Evolutionary conservation across 2,113 vertebrate genomes (phyloP).

Genomic region (Phylloscopus trochilus): DNA sequence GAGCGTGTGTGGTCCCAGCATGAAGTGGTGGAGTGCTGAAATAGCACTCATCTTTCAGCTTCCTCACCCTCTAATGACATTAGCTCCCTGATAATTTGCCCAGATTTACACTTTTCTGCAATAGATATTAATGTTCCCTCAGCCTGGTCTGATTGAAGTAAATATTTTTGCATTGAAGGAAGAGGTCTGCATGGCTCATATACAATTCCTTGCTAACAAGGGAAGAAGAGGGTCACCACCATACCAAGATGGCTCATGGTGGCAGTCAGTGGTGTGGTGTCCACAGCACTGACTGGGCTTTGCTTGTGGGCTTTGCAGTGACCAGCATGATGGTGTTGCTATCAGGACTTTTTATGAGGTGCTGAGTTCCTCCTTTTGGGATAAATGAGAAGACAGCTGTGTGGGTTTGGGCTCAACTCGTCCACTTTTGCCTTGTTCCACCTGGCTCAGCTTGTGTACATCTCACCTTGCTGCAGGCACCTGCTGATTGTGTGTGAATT

Average conservation of each 20-base stretch:
- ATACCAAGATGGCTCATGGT: fast-evolving
- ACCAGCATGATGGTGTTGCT: neutral
- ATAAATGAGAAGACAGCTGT: fast-evolving
- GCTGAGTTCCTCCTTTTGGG: neutral
- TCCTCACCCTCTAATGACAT: neutral
- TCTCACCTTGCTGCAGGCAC: neutral
- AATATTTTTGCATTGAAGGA: neutral
- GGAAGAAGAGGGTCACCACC: neutral
- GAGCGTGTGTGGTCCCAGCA: neutral
- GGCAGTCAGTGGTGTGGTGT: fast-evolving
- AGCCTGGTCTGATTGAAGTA: neutral
- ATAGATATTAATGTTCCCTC: neutral
- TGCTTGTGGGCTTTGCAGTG: neutral
- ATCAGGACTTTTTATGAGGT: neutral
- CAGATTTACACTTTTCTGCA: neutral
- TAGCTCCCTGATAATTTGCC: neutral
- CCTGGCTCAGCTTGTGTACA: neutral
- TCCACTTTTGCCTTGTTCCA: neutral
- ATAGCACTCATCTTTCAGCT: neutral
- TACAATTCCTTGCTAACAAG: neutral
- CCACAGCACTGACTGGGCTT: neutral
- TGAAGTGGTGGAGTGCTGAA: neutral
- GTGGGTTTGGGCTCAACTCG: neutral
- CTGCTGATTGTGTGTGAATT: neutral
- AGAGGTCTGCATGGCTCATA: neutral